Evolutionary conservation across 1,140 invertebrate species (phyloP).

Genomic region (Neodiprion virginianus): DNA sequence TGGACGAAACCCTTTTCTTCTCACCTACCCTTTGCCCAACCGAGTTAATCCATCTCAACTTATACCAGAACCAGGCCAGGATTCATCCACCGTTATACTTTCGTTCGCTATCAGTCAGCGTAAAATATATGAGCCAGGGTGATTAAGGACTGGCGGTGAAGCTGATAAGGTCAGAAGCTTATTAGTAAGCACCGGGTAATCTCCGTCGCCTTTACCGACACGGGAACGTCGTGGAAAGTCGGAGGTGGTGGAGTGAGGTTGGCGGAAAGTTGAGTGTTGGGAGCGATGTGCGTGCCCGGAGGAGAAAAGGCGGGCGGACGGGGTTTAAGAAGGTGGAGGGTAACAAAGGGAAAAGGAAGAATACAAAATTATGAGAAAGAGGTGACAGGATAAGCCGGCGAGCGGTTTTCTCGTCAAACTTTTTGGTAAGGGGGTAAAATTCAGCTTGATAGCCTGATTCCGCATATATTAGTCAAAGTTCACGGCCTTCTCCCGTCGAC

Average conservation of each 20-base stretch:
- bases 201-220: not conserved
- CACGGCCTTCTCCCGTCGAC: not conserved
- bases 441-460: not conserved
- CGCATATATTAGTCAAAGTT: constrained; percentile 3
- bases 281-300: no score
- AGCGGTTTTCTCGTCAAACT: not conserved
- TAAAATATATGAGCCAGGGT: not conserved
- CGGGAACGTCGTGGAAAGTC: no score
- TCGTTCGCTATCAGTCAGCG: constrained; percentile 1
- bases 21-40: not conserved
- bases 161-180: not conserved
- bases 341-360: not conserved
- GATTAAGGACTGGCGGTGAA: not conserved
- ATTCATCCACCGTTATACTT: not conserved
- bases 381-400: not conserved
- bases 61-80: no score
- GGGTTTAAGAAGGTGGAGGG: not conserved
- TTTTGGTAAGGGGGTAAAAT: not conserved
- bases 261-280: no score
- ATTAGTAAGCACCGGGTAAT: constrained; percentile 7
- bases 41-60: not conserved
- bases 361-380: constrained; percentile 4
- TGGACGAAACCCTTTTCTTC: not conserved
- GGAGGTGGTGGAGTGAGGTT: no score
- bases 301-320: no score